phyloP scores from a whole-genome alignment of 2,888 invertebrate genomes.

The Andrena bucephala region DNA sequence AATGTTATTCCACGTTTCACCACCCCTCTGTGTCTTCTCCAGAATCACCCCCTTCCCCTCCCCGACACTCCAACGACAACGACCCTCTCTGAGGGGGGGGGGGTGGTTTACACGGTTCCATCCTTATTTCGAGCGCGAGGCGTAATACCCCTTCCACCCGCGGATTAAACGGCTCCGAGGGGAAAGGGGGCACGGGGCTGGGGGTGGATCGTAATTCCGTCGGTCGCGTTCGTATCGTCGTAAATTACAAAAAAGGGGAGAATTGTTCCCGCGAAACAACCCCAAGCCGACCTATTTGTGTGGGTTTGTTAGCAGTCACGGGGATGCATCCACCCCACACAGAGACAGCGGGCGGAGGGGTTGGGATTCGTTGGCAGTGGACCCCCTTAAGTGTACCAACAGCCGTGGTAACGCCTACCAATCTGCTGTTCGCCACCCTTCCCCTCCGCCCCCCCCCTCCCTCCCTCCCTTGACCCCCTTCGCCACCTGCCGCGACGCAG shows the following conservation, averaged over 20 bases:
- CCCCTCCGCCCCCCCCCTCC: conserved; percentile 33
- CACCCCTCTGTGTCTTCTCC: too few relatives aligned
- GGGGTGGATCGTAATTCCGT: conserved; percentile 54
- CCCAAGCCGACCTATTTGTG: conserved; percentile 12
- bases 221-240: conserved; percentile 67
- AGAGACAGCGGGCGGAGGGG: background rate
- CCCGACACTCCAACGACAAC: too few relatives aligned
- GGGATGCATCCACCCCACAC: background rate
- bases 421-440: conserved; percentile 76
- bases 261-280: conserved; percentile 71
- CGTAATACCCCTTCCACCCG: conserved; percentile 34
- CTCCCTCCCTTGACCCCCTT: conserved; percentile 21
- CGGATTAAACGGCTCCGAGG: conserved; percentile 56
- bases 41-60: too few relatives aligned
- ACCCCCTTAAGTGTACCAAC: conserved; percentile 69
- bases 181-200: conserved; percentile 1
- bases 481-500: conserved; percentile 23
- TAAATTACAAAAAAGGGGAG: conserved; percentile 74
- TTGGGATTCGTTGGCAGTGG: conserved; percentile 64
- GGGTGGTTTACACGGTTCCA: too few relatives aligned
- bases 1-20: too few relatives aligned
- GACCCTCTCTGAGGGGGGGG: too few relatives aligned
- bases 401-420: conserved; percentile 82
- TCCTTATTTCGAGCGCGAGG: conserved; percentile 2
- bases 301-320: background rate